These are phyloP conservation scores for Clarias laeviceps DNA, from an alignment of 2,797 vertebrate genomes.

Conservation along the genomic window DNA sequence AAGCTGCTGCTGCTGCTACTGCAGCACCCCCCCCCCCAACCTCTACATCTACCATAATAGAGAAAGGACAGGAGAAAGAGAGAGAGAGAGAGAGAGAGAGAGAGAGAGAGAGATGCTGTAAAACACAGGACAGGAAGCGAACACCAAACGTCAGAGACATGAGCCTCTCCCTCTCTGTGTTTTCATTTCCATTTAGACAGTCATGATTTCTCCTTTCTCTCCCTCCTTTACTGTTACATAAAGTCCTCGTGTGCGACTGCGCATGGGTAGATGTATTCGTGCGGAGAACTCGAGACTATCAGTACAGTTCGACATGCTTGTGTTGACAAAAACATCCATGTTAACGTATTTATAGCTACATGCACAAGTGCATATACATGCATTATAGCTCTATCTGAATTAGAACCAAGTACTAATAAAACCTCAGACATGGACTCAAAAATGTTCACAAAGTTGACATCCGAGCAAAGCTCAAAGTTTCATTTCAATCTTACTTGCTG, in stretches of 20 bases:
- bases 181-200: conserved; percentile 43
- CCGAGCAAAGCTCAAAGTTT: background rate
- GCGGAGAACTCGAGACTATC: background rate
- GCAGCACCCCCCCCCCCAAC: conserved; percentile 23
- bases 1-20: conserved; percentile 52
- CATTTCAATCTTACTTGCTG: background rate
- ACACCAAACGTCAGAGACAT: conserved; percentile 51
- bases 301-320: background rate
- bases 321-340: background rate
- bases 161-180: conserved; percentile 51
- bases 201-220: conserved; percentile 55
- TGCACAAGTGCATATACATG: background rate
- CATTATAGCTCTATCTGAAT: background rate
- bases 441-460: background rate
- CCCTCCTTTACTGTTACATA: conserved; percentile 43
- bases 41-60: conserved; percentile 35
- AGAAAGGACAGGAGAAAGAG: background rate
- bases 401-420: background rate
- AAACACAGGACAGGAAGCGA: conserved; percentile 23
- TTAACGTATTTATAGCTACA: background rate
- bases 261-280: conserved; percentile 27
- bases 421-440: background rate
- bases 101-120: background rate
- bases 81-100: background rate
- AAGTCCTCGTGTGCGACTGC: conserved; percentile 9